phyloP scores from a whole-genome alignment of 2,888 invertebrate genomes.

The Dryocosmus kuriphilus region DNA sequence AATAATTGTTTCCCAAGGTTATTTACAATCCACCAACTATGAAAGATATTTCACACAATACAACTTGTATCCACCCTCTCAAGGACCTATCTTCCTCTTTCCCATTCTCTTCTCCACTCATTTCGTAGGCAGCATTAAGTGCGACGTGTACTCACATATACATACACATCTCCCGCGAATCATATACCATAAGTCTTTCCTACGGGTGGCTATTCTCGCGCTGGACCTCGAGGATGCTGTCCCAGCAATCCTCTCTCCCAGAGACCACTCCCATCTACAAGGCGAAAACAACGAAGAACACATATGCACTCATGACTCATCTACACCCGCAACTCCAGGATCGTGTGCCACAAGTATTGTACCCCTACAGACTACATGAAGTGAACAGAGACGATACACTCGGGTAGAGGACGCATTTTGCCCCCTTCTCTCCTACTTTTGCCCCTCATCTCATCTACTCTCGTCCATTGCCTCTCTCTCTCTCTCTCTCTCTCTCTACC shows the following conservation, averaged over 20 bases:
- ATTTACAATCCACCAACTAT: background rate
- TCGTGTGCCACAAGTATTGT: background rate
- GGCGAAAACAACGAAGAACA: slow-evolving; percentile 18
- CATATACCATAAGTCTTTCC: slow-evolving; percentile 42
- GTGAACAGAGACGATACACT: slow-evolving; percentile 31
- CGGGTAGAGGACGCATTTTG: background rate
- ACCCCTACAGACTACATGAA: background rate
- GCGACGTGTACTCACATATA: slow-evolving; percentile 38
- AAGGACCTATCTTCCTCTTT: slow-evolving; percentile 40
- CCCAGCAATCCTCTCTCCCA: slow-evolving; percentile 25
- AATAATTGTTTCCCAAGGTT: background rate
- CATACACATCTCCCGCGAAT: slow-evolving; percentile 25
- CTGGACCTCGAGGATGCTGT: slow-evolving; percentile 11
- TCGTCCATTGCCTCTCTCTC: slow-evolving; percentile 33
- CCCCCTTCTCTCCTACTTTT: background rate
- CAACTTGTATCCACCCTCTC: background rate
- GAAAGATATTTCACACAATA: background rate
- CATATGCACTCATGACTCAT: slow-evolving; percentile 6
- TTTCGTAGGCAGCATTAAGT: slow-evolving; percentile 50
- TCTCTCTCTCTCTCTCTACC: too few relatives aligned
- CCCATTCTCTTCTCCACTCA: slow-evolving; percentile 34
- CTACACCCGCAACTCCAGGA: slow-evolving; percentile 12
- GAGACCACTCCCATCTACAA: slow-evolving; percentile 13
- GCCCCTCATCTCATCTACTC: slow-evolving; percentile 25
- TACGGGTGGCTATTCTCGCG: slow-evolving; percentile 4